Percentiles rank a stretch among this genome's conserved stretches.
Conservation (phyloP, 1,140 invertebrate genomes). For the Brachionus asplanchnoidis region DNA sequence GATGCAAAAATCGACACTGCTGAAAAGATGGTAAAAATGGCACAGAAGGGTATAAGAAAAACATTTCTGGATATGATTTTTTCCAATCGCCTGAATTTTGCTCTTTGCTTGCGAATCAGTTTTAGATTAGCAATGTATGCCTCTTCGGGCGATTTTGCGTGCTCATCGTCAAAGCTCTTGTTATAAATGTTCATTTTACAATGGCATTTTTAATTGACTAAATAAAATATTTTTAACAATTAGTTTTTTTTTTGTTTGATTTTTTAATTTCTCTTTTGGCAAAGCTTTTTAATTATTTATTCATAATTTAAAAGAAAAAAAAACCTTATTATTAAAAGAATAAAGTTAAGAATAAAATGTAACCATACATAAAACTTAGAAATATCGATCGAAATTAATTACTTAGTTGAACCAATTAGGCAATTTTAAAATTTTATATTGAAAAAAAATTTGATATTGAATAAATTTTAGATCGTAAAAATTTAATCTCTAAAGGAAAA, state of each 20-base stretch:
- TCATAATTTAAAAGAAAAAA: neutral
- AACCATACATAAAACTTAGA: neutral
- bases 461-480: too few relatives aligned
- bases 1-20: conserved; percentile 5
- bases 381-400: neutral
- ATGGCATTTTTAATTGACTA: neutral
- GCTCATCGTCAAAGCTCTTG: neutral
- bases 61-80: conserved; percentile 34
- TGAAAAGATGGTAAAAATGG: conserved; percentile 1
- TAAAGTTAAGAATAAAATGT: neutral
- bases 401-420: neutral
- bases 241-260: neutral
- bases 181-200: neutral
- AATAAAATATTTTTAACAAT: neutral
- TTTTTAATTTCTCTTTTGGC: neutral
- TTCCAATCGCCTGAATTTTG: neutral
- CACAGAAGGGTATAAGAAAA: conserved; percentile 37
- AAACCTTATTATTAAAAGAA: neutral
- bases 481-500: too few relatives aligned
- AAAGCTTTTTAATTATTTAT: neutral
- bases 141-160: conserved; percentile 1
- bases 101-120: conserved; percentile 8
- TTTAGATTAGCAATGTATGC: neutral
- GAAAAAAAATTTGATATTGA: too few relatives aligned
- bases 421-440: neutral